Evolutionary conservation across 2,797 vertebrate genomes (phyloP), one percentile per base, ranked within the genome.

Genomic region (Tokudaia muenninki): DNA sequence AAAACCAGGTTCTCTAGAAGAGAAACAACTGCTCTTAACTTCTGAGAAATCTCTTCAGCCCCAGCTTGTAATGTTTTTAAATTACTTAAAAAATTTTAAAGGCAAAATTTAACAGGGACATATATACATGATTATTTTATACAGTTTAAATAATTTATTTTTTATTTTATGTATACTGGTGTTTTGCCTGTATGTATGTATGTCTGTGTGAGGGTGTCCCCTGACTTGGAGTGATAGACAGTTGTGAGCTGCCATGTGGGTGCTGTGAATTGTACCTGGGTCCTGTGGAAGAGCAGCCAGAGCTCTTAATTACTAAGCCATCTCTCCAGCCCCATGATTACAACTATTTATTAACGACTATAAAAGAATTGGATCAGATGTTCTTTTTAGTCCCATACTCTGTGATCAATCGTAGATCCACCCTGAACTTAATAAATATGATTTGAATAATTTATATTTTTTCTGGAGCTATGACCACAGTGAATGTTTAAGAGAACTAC

Each of bases 401-500:
- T 88, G 31, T 93, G 70, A 87, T 65, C 79, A 91, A 95, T 70
- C 37, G 31, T 55, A 92, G 88, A 94, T 79, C n/a, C 29, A 91
- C 6, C 12, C 1, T 80, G 67, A 75, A 31, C 75, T 92, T 80
- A 78, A 92, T 14, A 84, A n/a, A 90, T 72, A 72, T 6, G 13
- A 90, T 47, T 92, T 34, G 34, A 26, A 5, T 4, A 87, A 34
- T n/a, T 86, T 52, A 24, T 21, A 75, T 86, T 70, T 82, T 92
- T 86, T 86, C 88, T 86, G 37, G 26, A 47, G 63, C 50, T 87
- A 84, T 59, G 37, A 82, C 77, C 70, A 93, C 41, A 67, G 34
- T 82, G 63, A 83, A 87, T 77, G 84, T 82, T 97, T 95, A 87
- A 74, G 19, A 90, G 61, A 94, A 95, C 87, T 87, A 80, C 34